Evolutionary conservation across 2,113 vertebrate genomes (phyloP).

Genomic region (Platysteira castanea): DNA sequence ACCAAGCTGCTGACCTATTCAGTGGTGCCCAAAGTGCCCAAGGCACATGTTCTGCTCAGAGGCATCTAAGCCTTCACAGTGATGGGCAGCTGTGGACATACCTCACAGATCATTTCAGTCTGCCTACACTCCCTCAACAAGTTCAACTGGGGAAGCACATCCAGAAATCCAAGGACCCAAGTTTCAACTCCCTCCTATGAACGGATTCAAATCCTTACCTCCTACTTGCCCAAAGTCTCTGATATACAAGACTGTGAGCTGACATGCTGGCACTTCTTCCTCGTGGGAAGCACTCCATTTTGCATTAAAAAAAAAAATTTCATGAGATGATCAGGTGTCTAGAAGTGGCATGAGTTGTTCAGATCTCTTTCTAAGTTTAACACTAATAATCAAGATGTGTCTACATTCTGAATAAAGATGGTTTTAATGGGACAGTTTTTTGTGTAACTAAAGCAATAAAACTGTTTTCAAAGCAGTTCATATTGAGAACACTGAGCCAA

Average conservation of each 20-base stretch:
- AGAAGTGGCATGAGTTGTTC: neutral
- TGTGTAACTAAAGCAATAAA: neutral
- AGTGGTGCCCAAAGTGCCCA: neutral
- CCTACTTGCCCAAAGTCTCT: neutral
- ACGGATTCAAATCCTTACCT: neutral
- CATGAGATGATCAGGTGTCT: neutral
- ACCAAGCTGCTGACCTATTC: neutral
- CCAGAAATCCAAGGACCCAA: neutral
- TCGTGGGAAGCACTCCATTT: neutral
- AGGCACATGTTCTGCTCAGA: neutral
- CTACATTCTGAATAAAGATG: neutral
- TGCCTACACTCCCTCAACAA: neutral
- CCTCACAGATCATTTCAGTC: neutral
- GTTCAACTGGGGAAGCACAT: neutral
- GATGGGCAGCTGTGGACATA: fast-evolving
- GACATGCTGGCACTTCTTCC: neutral
- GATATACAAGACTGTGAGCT: neutral
- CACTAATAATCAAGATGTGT: neutral
- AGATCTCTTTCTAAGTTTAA: neutral
- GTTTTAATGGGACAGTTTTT: neutral
- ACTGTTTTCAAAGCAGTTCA: neutral
- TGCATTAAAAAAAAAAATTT: neutral
- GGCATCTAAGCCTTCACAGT: neutral
- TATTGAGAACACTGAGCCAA: neutral
- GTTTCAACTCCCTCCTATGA: neutral